phyloP scores from a whole-genome alignment of 2,113 vertebrate species.

The Passer domesticus region DNA sequence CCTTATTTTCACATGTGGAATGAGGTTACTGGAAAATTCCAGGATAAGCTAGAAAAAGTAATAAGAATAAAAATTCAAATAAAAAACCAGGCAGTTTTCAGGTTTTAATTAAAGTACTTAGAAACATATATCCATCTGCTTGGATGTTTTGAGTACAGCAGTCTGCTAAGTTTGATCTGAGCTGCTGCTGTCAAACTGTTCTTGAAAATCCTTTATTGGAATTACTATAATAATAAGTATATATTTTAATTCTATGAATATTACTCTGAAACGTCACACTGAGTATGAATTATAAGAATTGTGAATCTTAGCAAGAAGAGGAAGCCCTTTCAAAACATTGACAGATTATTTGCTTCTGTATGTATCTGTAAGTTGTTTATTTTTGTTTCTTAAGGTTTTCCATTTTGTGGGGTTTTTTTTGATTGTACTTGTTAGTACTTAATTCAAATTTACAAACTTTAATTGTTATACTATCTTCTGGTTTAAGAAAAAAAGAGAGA shows the following conservation, averaged over 20 bases:
- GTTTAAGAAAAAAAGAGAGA: neutral
- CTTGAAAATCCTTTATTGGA: neutral
- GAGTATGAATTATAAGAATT: slow-evolving; percentile 25
- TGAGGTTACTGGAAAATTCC: slow-evolving; percentile 39
- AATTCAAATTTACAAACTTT: neutral
- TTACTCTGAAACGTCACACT: slow-evolving; percentile 39
- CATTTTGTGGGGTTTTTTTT: neutral
- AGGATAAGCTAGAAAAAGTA: slow-evolving; percentile 47
- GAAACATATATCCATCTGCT: neutral
- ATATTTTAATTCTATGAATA: slow-evolving; percentile 34
- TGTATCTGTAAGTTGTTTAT: neutral
- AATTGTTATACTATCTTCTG: neutral
- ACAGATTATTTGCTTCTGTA: neutral
- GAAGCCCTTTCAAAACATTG: neutral
- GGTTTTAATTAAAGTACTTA: slow-evolving; percentile 43
- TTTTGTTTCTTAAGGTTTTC: neutral
- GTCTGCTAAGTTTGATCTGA: slow-evolving; percentile 22
- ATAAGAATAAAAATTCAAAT: neutral
- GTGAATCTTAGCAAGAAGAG: slow-evolving; percentile 20
- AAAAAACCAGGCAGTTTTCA: neutral
- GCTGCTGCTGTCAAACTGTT: slow-evolving; percentile 38
- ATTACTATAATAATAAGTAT: slow-evolving; percentile 4
- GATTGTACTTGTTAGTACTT: neutral
- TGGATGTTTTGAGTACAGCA: slow-evolving; percentile 17
- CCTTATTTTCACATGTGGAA: slow-evolving; percentile 16